phyloP scores from a whole-genome alignment of 2,797 vertebrate species.

The Sebastes aleutianus region DNA sequence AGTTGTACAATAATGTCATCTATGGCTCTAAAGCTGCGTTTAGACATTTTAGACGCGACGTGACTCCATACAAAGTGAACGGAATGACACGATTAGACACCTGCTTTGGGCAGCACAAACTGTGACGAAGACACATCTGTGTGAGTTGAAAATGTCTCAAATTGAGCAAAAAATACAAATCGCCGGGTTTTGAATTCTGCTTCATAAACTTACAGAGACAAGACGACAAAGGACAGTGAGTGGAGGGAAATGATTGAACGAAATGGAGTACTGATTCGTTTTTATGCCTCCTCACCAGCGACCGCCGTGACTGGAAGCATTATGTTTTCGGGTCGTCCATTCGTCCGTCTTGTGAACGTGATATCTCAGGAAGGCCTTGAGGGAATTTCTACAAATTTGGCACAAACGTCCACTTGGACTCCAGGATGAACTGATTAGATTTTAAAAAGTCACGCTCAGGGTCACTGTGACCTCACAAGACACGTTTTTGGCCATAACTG shows the following conservation, averaged over 20 bases:
- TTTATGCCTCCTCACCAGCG: no score
- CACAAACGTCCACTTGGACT: no score
- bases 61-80: neutral
- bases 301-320: no score
- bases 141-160: neutral
- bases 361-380: no score
- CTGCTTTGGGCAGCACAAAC: neutral
- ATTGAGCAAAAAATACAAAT: neutral
- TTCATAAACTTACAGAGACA: neutral
- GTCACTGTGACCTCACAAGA: no score
- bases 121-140: neutral
- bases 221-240: neutral
- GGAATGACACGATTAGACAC: neutral
- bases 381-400: no score
- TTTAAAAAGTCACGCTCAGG: no score
- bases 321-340: no score
- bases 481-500: no score
- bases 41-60: neutral
- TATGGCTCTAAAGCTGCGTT: no score
- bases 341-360: no score
- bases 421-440: fast-evolving
- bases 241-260: neutral
- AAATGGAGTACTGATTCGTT: neutral
- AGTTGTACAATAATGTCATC: no score
- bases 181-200: neutral